A percentile compares a stretch with the other conserved stretches of the same genome.
phyloP scores from a whole-genome alignment of 2,888 invertebrate genomes.

The Himalopsyche anomala region DNA sequence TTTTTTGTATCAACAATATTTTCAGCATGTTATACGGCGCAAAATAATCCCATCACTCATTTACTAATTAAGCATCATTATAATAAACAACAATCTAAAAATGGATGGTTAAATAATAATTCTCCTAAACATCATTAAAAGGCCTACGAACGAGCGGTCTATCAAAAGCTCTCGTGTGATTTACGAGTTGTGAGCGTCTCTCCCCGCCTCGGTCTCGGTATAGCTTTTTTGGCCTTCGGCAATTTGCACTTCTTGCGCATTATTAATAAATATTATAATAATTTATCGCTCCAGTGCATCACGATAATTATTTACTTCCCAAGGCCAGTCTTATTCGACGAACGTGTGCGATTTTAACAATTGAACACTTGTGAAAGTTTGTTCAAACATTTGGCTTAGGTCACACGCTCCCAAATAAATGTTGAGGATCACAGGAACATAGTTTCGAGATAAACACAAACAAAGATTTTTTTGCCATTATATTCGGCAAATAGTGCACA shows the following conservation, averaged over 20 bases:
- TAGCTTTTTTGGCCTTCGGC: conserved; percentile 3
- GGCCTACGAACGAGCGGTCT: conserved; percentile 2
- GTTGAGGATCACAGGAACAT: too few species aligned
- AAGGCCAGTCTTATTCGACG: conserved; percentile 1
- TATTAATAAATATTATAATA: conserved; percentile 30
- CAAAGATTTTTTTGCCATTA: too few species aligned
- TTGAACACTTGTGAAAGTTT: not conserved
- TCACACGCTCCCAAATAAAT: too few species aligned
- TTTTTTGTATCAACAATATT: too few species aligned
- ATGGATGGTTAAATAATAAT: not conserved
- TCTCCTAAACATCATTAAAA: conserved; percentile 12
- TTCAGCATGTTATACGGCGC: too few species aligned
- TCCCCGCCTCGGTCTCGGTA: not conserved
- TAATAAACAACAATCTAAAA: conserved; percentile 8
- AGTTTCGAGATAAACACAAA: too few species aligned
- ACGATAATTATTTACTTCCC: conserved; percentile 23
- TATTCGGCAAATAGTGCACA: too few species aligned
- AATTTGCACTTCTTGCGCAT: conserved; percentile 15
- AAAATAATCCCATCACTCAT: too few species aligned
- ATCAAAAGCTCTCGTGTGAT: conserved; percentile 20
- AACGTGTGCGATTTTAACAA: conserved; percentile 7
- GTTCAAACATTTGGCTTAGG: too few species aligned
- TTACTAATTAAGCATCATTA: not conserved
- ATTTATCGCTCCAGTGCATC: conserved; percentile 2
- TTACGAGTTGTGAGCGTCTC: not conserved